Evolutionary conservation across 2,113 vertebrate species (phyloP), one percentile per base, ranked within the genome.

Genomic region (Sapajus apella): DNA sequence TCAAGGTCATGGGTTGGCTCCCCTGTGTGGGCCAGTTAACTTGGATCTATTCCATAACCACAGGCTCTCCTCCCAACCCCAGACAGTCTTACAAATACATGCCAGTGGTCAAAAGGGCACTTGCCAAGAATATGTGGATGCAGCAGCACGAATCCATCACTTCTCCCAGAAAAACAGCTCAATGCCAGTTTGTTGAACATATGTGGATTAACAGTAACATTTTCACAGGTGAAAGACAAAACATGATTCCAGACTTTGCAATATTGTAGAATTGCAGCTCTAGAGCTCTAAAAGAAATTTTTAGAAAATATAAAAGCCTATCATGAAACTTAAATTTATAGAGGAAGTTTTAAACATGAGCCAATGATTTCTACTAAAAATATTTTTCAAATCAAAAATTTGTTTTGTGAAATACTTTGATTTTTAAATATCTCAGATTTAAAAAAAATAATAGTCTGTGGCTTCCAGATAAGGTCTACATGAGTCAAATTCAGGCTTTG

Each of bases 1-100:
- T 97, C 96, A 96, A 97, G 97, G 97, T 96, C 96, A 97, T 82
- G 93, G 96, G 96, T 97, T 97, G 96, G 66, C 84, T 97, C 96
- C 96, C 92, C 27, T 64, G 96, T 94, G 96, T 92, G 95, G 87
- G 86, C 90, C 96, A 96, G 97, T 96, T 96, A 97, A 92, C 92
- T 96, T 97, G 95, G 95, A 92, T 91, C 91, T 85, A 43, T 66
- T 97, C 94, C 97, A 96, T 91, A 95, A 96, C 95, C 96, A 95
- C 90, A 95, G 90, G 79, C 81, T 94, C 80, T 85, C 55, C 83
- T 90, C 35, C 55, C 30, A 91, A 27, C 23, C 58, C 70, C 93
- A 89, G 92, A 90, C 3, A 16, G 93, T 83, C 92, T 96, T 93
- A 92, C 90, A 93, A 95, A 94, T 92, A 94, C 5, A 8, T 96